Percentiles rank a stretch among this genome's conserved stretches.
Evolutionary conservation across 2,113 vertebrate species (phyloP).

Genomic region (Pholis gunnellus): DNA sequence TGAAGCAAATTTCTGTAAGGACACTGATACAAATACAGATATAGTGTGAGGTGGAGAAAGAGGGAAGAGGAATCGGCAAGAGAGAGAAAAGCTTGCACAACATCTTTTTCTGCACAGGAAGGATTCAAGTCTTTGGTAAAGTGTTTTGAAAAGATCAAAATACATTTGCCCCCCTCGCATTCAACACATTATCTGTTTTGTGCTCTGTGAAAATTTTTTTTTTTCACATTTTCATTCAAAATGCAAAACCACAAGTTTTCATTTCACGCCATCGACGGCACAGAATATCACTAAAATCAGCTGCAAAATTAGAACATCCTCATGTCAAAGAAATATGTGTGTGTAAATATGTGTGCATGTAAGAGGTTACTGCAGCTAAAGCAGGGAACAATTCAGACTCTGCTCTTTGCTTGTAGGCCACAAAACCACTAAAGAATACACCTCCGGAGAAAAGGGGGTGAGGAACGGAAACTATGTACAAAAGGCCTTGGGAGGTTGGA

Average conservation of each 20-base stretch:
- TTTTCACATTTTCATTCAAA: slow-evolving; percentile 47
- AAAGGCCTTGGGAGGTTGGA: slow-evolving; percentile 60
- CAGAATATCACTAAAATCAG: slow-evolving; percentile 27
- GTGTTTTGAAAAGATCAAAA: slow-evolving; percentile 59
- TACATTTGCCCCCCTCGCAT: slow-evolving; percentile 26
- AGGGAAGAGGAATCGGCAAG: not conserved
- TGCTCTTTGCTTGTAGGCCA: slow-evolving; percentile 36
- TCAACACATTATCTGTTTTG: slow-evolving; percentile 66
- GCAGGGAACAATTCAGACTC: slow-evolving; percentile 11
- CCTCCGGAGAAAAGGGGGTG: slow-evolving; percentile 26
- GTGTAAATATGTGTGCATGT: not conserved
- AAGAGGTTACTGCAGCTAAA: slow-evolving; percentile 19
- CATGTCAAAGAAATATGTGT: slow-evolving; percentile 12
- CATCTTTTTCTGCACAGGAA: slow-evolving; percentile 77
- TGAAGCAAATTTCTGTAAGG: not conserved
- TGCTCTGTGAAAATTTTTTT: slow-evolving; percentile 81
- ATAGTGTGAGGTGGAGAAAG: not conserved
- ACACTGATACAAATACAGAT: slow-evolving; percentile 20
- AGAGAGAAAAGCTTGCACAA: slow-evolving; percentile 33
- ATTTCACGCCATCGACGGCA: slow-evolving; percentile 59
- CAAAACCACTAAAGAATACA: slow-evolving; percentile 20
- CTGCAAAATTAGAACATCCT: slow-evolving; percentile 21
- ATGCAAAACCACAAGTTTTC: slow-evolving; percentile 51
- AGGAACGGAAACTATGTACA: slow-evolving; percentile 49
- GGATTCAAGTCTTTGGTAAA: slow-evolving; percentile 92